A percentile compares a stretch with the other conserved stretches of the same genome.
phyloP scores from a whole-genome alignment of 2,797 vertebrate genomes.

The Paratrypauchen microcephalus region DNA sequence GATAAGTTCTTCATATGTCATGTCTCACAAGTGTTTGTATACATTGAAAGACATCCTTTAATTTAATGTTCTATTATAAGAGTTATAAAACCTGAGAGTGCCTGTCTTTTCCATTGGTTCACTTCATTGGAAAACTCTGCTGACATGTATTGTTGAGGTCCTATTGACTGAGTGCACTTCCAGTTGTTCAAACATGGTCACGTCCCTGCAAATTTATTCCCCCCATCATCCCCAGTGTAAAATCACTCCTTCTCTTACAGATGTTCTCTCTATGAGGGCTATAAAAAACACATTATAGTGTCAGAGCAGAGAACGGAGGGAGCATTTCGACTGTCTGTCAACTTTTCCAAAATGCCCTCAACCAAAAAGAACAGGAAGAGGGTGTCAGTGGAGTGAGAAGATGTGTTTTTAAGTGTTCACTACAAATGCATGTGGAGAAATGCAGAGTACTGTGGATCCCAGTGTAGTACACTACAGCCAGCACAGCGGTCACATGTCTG shows the following conservation, averaged over 20 bases:
- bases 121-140: constrained; percentile 43
- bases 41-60: constrained; percentile 8
- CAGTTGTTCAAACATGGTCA: constrained; percentile 70
- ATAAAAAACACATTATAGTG: constrained; percentile 28
- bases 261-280: constrained; percentile 19
- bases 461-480: constrained; percentile 25
- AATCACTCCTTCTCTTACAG: constrained; percentile 47
- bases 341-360: constrained; percentile 28
- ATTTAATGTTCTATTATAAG: constrained; percentile 13
- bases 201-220: constrained; percentile 61
- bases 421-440: constrained; percentile 57
- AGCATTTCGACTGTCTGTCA: constrained; percentile 59
- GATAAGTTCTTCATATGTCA: too few species aligned
- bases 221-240: constrained; percentile 51
- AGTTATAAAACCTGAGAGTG: constrained; percentile 35
- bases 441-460: constrained; percentile 30
- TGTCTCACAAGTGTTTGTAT: background rate
- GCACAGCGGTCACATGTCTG: background rate
- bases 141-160: constrained; percentile 54
- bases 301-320: constrained; percentile 44
- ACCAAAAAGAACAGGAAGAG: constrained; percentile 33
- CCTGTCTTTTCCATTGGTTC: constrained; percentile 56
- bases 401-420: constrained; percentile 66
- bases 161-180: constrained; percentile 62
- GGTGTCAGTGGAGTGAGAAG: constrained; percentile 22